Evolutionary conservation across 2,888 invertebrate genomes (phyloP).

Genomic region (Acrobasis consociella): DNA sequence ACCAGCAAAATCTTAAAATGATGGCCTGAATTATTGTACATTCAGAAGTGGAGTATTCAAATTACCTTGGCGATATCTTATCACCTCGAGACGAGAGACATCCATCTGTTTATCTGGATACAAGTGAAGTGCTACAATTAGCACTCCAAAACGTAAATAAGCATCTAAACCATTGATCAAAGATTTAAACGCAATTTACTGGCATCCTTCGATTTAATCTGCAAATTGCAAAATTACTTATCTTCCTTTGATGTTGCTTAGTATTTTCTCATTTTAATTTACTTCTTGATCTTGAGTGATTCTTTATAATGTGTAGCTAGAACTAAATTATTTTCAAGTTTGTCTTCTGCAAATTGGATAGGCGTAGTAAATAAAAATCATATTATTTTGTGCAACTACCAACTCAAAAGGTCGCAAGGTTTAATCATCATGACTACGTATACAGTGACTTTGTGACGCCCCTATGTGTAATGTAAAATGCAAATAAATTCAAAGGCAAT

Average conservation of each 20-base stretch:
- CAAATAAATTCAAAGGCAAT: no score
- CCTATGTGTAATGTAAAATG: no score
- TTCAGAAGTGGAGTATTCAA: conserved; percentile 32
- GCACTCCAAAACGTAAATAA: conserved; percentile 5
- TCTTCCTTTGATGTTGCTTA: not conserved
- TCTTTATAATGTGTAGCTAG: no score
- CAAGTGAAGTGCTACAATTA: conserved; percentile 29
- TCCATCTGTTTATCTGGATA: conserved; percentile 33
- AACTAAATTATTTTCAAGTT: no score
- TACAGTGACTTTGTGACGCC: no score
- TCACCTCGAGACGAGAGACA: conserved; percentile 36
- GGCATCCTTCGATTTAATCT: conserved; percentile 2
- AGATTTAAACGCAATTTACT: not conserved
- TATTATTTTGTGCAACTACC: no score
- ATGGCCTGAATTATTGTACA: conserved; percentile 13
- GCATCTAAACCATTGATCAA: not conserved
- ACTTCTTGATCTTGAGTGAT: no score
- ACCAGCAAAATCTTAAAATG: not conserved
- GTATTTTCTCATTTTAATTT: not conserved
- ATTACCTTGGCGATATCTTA: conserved; percentile 50
- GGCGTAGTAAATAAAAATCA: no score
- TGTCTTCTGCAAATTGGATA: no score
- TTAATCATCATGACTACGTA: no score
- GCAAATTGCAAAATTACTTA: not conserved
- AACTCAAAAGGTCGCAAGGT: no score